Evolutionary conservation across 2,888 invertebrate genomes (phyloP).

Genomic region (Malthinus seriepunctatus): DNA sequence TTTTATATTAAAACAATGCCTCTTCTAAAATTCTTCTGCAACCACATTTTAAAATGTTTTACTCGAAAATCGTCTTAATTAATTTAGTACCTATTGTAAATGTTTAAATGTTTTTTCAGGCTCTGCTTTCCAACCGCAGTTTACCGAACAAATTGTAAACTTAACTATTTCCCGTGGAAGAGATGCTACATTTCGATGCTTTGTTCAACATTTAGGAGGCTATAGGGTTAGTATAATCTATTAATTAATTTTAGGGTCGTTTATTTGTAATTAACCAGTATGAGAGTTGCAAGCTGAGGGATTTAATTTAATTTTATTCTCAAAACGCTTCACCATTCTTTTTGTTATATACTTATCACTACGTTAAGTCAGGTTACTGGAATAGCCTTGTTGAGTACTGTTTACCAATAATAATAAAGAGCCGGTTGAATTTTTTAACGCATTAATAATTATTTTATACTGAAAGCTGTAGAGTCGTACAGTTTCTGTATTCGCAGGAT

Average conservation of each 20-base stretch:
- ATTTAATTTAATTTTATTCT: no score
- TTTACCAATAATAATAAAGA: no score
- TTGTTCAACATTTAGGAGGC: constrained; percentile 84
- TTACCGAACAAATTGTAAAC: constrained; percentile 81
- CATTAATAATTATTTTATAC: no score
- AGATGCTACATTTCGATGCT: constrained; percentile 85
- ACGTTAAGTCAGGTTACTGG: no score
- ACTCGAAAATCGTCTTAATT: not conserved
- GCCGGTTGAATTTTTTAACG: no score
- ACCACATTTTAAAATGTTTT: constrained; percentile 15
- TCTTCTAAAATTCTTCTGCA: constrained; percentile 35
- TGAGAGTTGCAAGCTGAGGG: no score
- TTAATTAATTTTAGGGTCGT: not conserved
- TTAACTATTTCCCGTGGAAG: constrained; percentile 82
- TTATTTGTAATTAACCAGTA: constrained; percentile 1
- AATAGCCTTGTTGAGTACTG: no score
- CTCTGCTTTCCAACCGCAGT: constrained; percentile 81
- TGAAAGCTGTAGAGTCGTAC: no score
- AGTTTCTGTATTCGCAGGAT: no score
- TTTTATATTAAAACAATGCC: constrained; percentile 50
- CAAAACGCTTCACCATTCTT: no score
- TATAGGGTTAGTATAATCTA: constrained; percentile 73
- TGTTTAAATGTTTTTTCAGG: constrained; percentile 58
- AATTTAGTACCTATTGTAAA: not conserved
- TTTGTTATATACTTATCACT: no score